Conservation (phyloP, 2,888 invertebrate species). For the Amphipyra berbera region DNA sequence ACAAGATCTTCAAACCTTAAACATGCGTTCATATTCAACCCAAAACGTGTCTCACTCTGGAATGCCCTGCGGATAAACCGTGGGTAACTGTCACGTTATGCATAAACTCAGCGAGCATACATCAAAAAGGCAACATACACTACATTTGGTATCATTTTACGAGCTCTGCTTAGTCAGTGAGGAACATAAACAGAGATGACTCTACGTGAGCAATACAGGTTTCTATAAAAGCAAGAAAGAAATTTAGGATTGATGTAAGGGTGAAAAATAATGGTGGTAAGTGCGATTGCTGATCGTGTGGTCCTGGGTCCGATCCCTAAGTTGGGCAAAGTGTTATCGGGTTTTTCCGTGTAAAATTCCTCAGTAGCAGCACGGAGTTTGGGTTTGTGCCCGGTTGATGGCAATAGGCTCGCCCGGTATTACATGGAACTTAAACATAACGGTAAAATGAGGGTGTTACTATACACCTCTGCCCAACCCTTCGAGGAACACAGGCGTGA, state of each 20-base stretch:
- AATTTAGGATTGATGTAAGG: background rate
- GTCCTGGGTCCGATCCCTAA: no score
- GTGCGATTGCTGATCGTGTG: no score
- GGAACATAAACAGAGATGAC: constrained; percentile 30
- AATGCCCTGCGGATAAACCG: constrained; percentile 6
- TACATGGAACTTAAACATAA: no score
- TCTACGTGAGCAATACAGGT: constrained; percentile 26
- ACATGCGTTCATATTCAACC: constrained; percentile 20
- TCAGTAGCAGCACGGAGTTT: no score
- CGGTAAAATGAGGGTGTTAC: no score
- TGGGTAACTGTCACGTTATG: constrained; percentile 29
- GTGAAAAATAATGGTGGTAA: no score
- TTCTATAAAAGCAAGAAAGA: constrained; percentile 4
- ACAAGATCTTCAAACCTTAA: background rate
- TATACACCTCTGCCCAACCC: no score
- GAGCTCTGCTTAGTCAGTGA: constrained; percentile 28
- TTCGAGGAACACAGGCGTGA: no score
- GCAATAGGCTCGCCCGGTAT: no score
- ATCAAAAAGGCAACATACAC: constrained; percentile 30
- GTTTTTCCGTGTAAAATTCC: no score
- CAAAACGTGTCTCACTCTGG: constrained; percentile 15
- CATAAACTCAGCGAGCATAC: constrained; percentile 17
- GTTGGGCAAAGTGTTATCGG: no score
- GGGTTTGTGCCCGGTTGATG: no score
- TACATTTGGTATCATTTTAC: constrained; percentile 43